Conservation (phyloP, 1,140 invertebrate species). For the Aradophagus sp. region DNA sequence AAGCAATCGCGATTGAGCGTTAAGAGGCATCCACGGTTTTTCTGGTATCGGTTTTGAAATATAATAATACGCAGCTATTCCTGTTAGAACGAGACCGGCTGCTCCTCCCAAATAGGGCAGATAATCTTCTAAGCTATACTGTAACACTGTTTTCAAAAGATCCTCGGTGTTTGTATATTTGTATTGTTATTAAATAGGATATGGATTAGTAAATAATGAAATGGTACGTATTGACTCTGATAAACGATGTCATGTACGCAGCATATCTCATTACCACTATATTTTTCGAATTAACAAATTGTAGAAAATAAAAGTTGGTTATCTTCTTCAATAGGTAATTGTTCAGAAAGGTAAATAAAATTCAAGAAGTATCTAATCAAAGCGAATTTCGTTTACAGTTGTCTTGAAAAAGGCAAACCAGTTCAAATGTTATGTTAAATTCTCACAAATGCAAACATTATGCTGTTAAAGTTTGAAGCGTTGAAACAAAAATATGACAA, state of each 20-base stretch:
- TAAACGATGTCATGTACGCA: slow-evolving; percentile 43
- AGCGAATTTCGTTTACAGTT: no score
- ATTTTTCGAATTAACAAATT: slow-evolving; percentile 7
- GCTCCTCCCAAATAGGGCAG: slow-evolving; percentile 84
- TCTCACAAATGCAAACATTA: no score
- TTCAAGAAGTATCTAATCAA: no score
- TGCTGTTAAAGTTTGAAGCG: no score
- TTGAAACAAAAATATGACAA: no score
- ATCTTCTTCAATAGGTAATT: no score
- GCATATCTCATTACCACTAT: slow-evolving; percentile 42
- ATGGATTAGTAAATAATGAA: slow-evolving; percentile 32
- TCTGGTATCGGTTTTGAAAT: slow-evolving; percentile 82
- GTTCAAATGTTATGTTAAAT: no score
- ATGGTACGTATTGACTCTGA: slow-evolving; percentile 33
- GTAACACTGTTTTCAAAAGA: slow-evolving; percentile 64
- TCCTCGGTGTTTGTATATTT: no score
- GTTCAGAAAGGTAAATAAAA: no score
- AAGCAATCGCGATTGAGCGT: slow-evolving; percentile 81
- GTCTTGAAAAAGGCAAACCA: no score
- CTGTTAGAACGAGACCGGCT: slow-evolving; percentile 82
- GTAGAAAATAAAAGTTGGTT: slow-evolving; percentile 1
- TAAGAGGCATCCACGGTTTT: slow-evolving; percentile 84
- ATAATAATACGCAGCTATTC: slow-evolving; percentile 82
- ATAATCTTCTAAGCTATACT: slow-evolving; percentile 80
- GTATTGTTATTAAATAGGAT: no score